Evolutionary conservation across 1,140 invertebrate species (phyloP).

Genomic region (Apis dorsata): DNA sequence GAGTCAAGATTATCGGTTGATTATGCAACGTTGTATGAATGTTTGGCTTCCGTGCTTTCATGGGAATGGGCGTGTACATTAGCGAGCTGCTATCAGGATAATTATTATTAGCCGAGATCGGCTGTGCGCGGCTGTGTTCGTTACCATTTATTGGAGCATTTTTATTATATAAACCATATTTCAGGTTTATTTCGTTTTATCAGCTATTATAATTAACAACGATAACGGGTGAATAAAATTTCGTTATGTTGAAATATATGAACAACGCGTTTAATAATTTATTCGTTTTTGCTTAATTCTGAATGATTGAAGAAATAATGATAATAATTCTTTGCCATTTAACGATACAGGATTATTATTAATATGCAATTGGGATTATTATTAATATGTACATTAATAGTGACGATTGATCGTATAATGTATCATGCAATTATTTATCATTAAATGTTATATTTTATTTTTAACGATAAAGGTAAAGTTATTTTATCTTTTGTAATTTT

Average conservation of each 20-base stretch:
- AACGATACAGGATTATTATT: too few relatives aligned
- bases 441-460: neutral
- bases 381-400: neutral
- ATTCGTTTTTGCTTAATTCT: neutral
- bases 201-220: neutral
- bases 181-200: neutral
- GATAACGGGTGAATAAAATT: neutral
- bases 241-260: neutral
- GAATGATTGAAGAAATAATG: neutral
- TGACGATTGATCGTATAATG: too few relatives aligned
- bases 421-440: too few relatives aligned
- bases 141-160: neutral
- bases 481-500: too few relatives aligned
- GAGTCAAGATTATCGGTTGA: neutral
- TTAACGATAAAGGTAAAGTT: too few relatives aligned
- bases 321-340: neutral
- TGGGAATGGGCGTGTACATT: neutral
- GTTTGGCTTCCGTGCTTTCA: neutral
- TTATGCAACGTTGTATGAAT: neutral
- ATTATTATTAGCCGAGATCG: conserved; percentile 2
- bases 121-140: neutral
- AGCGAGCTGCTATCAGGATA: neutral
- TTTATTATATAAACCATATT: neutral
- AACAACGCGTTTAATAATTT: neutral
- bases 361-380: too few relatives aligned